Conservation (phyloP, 92 coral and sea anemone species). For the Epizoanthus fatuus region DNA sequence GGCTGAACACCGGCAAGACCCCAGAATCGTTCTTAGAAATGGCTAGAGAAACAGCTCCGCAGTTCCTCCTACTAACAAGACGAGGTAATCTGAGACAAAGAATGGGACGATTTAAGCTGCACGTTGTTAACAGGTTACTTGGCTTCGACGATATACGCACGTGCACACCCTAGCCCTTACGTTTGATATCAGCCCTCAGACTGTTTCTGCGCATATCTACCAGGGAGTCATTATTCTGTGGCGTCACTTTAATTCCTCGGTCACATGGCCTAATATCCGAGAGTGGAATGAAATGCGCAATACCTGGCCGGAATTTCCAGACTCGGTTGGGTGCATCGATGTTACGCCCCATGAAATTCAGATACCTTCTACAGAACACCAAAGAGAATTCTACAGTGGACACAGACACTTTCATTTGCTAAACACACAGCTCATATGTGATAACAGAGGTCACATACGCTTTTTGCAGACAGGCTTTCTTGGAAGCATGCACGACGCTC, state of each 20-base stretch:
- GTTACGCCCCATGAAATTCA: slow-evolving; percentile 61
- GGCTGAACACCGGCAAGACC: neutral
- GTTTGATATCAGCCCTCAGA: slow-evolving; percentile 41
- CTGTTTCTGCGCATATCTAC: slow-evolving; percentile 33
- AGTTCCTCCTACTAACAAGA: neutral
- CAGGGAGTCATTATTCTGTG: slow-evolving; percentile 61
- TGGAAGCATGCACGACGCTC: slow-evolving; percentile 57
- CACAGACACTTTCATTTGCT: slow-evolving; percentile 61
- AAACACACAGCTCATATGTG: slow-evolving; percentile 55
- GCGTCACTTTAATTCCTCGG: slow-evolving; percentile 50
- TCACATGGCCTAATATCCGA: slow-evolving; percentile 48
- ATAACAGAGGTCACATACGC: slow-evolving; percentile 49
- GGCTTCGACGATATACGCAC: slow-evolving; percentile 57
- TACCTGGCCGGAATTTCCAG: slow-evolving; percentile 47
- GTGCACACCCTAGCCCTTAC: slow-evolving; percentile 43
- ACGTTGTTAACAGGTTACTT: slow-evolving; percentile 43
- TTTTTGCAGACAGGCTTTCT: slow-evolving; percentile 62
- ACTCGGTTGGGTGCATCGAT: slow-evolving; percentile 56
- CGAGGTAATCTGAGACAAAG: slow-evolving; percentile 1
- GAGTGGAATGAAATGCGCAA: slow-evolving; percentile 57
- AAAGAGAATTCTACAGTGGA: slow-evolving; percentile 54
- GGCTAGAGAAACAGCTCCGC: slow-evolving; percentile 1
- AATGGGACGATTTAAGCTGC: neutral
- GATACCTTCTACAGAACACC: slow-evolving; percentile 65
- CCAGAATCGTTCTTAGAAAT: neutral